phyloP scores from a whole-genome alignment of 2,797 vertebrate species.

The Spinus pinus region DNA sequence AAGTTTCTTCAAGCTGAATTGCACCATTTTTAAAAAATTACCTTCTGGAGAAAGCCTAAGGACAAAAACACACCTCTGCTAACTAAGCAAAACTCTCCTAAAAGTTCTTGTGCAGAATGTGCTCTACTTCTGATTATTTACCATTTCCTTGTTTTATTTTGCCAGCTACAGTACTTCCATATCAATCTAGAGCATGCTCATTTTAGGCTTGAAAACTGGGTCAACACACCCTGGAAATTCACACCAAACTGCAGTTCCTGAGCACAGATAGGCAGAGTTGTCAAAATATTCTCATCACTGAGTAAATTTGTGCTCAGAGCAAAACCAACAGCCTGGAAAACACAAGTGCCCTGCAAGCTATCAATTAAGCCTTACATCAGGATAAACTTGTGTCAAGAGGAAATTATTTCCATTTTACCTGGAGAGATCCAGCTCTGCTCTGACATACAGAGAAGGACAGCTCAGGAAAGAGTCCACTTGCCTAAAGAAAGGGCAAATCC shows the following conservation, averaged over 20 bases:
- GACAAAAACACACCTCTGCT: not conserved
- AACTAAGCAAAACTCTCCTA: not conserved
- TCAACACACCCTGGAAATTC: slow-evolving; percentile 70
- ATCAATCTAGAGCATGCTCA: slow-evolving; percentile 42
- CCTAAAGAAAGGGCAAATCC: not conserved
- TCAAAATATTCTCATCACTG: slow-evolving; percentile 74
- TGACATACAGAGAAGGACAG: not conserved
- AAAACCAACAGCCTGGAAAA: slow-evolving; percentile 72
- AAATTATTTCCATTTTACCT: slow-evolving; percentile 15
- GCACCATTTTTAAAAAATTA: not conserved
- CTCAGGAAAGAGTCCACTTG: not conserved
- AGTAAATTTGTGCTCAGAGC: slow-evolving; percentile 65
- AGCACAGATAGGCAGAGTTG: slow-evolving; percentile 48
- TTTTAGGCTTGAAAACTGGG: slow-evolving; percentile 64
- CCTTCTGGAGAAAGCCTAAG: not conserved
- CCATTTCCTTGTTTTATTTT: slow-evolving; percentile 10
- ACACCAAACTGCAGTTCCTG: slow-evolving; percentile 55
- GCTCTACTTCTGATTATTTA: not conserved
- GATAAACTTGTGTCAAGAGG: slow-evolving; percentile 43
- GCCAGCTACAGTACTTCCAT: not conserved
- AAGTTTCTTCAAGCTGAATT: not conserved
- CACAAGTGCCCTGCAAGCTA: slow-evolving; percentile 53
- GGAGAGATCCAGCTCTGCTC: not conserved
- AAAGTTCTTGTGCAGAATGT: not conserved
- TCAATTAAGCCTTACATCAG: slow-evolving; percentile 57